A percentile compares a stretch with the other conserved stretches of the same genome.
phyloP scores from a whole-genome alignment of 2,888 invertebrate genomes.

The Atrina japonica region DNA sequence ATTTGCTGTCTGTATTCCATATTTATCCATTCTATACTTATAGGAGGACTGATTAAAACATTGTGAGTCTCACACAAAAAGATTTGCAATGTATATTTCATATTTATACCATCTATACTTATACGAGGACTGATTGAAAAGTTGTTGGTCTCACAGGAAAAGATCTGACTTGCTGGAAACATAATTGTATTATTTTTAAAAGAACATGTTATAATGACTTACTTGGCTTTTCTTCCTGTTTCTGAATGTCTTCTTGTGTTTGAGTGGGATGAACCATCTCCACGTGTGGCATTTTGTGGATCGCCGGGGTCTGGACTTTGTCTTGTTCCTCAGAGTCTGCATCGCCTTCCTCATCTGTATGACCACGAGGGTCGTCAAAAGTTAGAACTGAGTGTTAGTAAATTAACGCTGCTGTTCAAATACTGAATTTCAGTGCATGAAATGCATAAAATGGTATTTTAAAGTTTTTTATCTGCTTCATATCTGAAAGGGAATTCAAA shows the following conservation, averaged over 20 bases:
- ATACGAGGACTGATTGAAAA: too few species aligned
- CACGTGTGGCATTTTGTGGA: slow-evolving; percentile 92
- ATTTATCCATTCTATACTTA: too few species aligned
- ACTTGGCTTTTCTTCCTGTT: slow-evolving; percentile 63
- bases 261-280: slow-evolving; percentile 96
- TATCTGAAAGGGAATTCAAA: too few species aligned
- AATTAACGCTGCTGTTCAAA: slow-evolving; percentile 60
- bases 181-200: too few species aligned
- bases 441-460: not conserved
- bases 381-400: slow-evolving; percentile 76
- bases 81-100: too few species aligned
- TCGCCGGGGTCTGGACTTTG: slow-evolving; percentile 66
- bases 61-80: too few species aligned
- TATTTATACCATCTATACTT: too few species aligned
- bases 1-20: too few species aligned
- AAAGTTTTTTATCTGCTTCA: too few species aligned
- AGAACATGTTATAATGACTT: slow-evolving; percentile 22
- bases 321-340: slow-evolving; percentile 78
- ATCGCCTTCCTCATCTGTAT: slow-evolving; percentile 85
- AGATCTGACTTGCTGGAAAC: too few species aligned
- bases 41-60: too few species aligned
- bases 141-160: too few species aligned
- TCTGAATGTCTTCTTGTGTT: slow-evolving; percentile 84
- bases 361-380: slow-evolving; percentile 71
- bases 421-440: slow-evolving; percentile 22